Evolutionary conservation across 2,888 invertebrate species (phyloP).

Genomic region (Pristionchus japonicus): DNA sequence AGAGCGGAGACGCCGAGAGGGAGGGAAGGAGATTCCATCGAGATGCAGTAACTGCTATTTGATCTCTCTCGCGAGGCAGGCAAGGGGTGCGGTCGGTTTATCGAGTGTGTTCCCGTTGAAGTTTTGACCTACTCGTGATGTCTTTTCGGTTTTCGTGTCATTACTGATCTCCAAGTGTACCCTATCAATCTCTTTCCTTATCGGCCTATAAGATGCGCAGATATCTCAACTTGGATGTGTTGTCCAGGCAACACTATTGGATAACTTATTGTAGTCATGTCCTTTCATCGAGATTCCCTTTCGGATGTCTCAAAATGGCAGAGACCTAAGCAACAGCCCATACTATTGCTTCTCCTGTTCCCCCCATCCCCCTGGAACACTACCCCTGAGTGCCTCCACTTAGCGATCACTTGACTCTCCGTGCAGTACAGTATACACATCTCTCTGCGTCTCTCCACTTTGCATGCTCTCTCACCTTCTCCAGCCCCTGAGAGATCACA

Average conservation of each 20-base stretch:
- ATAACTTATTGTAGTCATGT: too few relatives aligned
- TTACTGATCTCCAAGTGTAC: too few relatives aligned
- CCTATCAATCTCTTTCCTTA: too few relatives aligned
- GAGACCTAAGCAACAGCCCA: not conserved
- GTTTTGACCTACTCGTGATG: not conserved
- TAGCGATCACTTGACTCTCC: not conserved
- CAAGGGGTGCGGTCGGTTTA: conserved; percentile 20
- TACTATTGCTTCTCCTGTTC: not conserved
- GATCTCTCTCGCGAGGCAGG: not conserved
- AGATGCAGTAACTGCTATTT: conserved; percentile 26
- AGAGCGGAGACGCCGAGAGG: not conserved
- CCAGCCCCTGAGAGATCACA: too few relatives aligned
- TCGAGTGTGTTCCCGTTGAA: not conserved
- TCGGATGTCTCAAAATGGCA: too few relatives aligned
- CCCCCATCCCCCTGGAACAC: not conserved
- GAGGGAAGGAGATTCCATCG: not conserved
- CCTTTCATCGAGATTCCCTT: too few relatives aligned
- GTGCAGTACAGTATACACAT: not conserved
- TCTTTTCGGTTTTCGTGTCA: too few relatives aligned
- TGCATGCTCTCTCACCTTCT: too few relatives aligned
- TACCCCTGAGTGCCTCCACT: not conserved
- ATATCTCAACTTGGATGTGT: too few relatives aligned
- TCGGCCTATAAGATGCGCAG: too few relatives aligned
- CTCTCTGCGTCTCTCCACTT: not conserved
- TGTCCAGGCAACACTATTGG: too few relatives aligned